Conservation (phyloP, 1,140 invertebrate genomes). For the Centruroides sculpturatus region DNA sequence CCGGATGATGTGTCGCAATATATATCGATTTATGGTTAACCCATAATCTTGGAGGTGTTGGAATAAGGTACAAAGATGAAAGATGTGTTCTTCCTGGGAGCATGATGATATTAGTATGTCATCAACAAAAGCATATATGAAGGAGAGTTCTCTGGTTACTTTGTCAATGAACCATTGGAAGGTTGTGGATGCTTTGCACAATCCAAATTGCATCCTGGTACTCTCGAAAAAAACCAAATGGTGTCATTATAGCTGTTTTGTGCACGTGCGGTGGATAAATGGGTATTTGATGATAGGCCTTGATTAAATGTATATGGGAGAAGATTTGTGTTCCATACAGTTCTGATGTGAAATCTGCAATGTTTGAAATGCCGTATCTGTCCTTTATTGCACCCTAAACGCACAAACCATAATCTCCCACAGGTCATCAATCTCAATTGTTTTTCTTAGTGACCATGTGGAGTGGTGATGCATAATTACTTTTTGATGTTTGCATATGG, state of each 20-base stretch:
- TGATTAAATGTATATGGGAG: background rate
- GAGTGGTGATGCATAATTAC: conserved; percentile 16
- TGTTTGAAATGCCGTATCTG: conserved; percentile 18
- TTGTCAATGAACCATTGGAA: conserved; percentile 15
- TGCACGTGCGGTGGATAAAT: background rate
- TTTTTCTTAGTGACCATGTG: conserved; percentile 21
- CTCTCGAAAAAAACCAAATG: conserved; percentile 21
- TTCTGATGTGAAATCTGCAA: conserved; percentile 15
- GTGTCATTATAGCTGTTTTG: conserved; percentile 15
- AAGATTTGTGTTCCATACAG: conserved; percentile 11
- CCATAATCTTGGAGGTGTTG: no score
- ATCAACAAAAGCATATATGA: conserved; percentile 3
- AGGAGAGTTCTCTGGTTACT: background rate
- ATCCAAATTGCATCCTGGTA: conserved; percentile 22
- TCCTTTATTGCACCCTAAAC: conserved; percentile 17
- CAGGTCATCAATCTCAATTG: conserved; percentile 13
- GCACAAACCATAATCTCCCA: conserved; percentile 22
- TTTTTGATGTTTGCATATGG: conserved; percentile 11
- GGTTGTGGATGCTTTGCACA: conserved; percentile 20
- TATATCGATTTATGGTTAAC: no score
- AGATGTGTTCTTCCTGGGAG: no score
- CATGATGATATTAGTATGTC: conserved; percentile 9
- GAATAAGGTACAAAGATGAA: no score
- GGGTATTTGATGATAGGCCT: conserved; percentile 1
- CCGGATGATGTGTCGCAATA: no score